Conservation (phyloP, 2,888 invertebrate genomes). For the Vanessa cardui region DNA sequence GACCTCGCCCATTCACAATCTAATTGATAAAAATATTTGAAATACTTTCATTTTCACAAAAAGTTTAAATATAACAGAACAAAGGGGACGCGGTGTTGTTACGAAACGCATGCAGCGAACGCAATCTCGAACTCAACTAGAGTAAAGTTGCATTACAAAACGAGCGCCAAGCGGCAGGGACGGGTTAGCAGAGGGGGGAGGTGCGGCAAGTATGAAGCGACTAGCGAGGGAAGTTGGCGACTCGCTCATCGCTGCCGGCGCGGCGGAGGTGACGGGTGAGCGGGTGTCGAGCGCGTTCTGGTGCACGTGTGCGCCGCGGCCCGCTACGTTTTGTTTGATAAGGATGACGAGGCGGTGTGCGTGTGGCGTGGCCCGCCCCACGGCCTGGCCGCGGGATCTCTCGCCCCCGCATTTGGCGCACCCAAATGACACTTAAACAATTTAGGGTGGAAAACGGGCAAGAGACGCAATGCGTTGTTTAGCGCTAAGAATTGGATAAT, state of each 20-base stretch:
- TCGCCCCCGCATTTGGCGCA: constrained; percentile 45
- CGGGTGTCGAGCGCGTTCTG: constrained; percentile 53
- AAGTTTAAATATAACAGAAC: constrained; percentile 56
- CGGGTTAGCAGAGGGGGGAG: constrained; percentile 49
- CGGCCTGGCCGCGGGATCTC: constrained; percentile 29
- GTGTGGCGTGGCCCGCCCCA: constrained; percentile 36
- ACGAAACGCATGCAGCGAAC: constrained; percentile 55
- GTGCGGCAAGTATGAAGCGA: constrained; percentile 47
- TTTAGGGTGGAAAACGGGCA: constrained; percentile 43
- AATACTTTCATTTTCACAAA: constrained; percentile 50
- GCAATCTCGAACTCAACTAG: constrained; percentile 68
- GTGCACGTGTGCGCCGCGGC: constrained; percentile 37
- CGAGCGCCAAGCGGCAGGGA: constrained; percentile 50
- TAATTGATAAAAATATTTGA: constrained; percentile 39
- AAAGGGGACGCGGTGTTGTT: constrained; percentile 54
- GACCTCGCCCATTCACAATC: constrained; percentile 68
- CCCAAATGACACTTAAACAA: constrained; percentile 46
- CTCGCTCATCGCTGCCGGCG: constrained; percentile 42
- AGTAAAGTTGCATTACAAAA: constrained; percentile 49
- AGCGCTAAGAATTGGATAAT: constrained; percentile 9
- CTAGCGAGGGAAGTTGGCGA: constrained; percentile 48
- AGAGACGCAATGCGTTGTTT: constrained; percentile 36
- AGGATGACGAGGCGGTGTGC: constrained; percentile 35
- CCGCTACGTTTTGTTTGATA: constrained; percentile 37
- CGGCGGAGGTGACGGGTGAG: constrained; percentile 33